phyloP scores from a whole-genome alignment of 2,888 invertebrate species.

The Drosophila quinaria region DNA sequence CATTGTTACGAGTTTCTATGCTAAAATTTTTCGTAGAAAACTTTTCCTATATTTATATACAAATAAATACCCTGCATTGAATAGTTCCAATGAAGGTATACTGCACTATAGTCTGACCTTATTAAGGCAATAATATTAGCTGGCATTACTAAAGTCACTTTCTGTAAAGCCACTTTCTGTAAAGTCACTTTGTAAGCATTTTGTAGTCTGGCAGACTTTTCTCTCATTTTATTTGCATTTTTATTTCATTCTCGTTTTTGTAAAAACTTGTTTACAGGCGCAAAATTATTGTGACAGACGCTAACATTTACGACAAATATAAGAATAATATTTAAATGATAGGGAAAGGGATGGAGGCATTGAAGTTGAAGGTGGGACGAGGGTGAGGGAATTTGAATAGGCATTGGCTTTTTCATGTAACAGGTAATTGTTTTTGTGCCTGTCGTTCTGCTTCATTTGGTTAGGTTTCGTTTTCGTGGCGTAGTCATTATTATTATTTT shows the following conservation, averaged over 20 bases:
- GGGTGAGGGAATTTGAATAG: not conserved
- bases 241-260: slow-evolving; percentile 14
- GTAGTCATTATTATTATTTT: slow-evolving; percentile 23
- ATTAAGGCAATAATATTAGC: not conserved
- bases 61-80: slow-evolving; percentile 2
- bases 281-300: slow-evolving; percentile 72
- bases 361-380: not conserved
- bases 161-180: not conserved
- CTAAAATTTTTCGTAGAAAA: slow-evolving; percentile 29
- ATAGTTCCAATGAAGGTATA: not conserved
- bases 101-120: not conserved
- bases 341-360: not conserved
- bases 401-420: slow-evolving; percentile 57
- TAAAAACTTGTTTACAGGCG: slow-evolving; percentile 56
- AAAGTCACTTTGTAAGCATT: not conserved
- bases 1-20: slow-evolving; percentile 49
- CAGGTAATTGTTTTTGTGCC: slow-evolving; percentile 68
- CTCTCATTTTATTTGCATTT: slow-evolving; percentile 1
- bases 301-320: slow-evolving; percentile 65
- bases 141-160: not conserved
- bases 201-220: slow-evolving; percentile 1
- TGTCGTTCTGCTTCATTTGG: slow-evolving; percentile 62
- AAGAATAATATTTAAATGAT: slow-evolving; percentile 24
- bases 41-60: slow-evolving; percentile 42
- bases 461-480: slow-evolving; percentile 13